phyloP scores from a whole-genome alignment of 2,888 invertebrate species.

The Steinernema scapterisci region DNA sequence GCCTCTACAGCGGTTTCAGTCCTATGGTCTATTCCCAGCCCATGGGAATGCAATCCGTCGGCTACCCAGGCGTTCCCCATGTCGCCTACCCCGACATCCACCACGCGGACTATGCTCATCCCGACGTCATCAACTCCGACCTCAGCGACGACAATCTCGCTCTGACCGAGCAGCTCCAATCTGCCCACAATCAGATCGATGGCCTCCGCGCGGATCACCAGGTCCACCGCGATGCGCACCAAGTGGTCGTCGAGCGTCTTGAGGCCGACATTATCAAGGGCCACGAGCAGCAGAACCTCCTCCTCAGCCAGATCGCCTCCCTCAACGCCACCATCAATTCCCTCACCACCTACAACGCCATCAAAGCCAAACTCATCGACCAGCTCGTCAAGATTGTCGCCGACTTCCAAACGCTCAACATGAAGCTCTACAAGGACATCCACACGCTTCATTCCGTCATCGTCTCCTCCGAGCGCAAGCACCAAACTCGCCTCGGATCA shows the following conservation, averaged over 20 bases:
- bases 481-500: not conserved
- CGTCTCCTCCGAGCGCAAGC: not conserved
- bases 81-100: no score
- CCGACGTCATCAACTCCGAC: not conserved
- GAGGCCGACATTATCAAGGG: slow-evolving; percentile 14
- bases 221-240: not conserved
- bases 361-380: not conserved
- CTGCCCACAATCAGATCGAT: not conserved
- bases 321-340: not conserved
- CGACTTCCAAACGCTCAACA: not conserved
- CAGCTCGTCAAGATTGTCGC: not conserved
- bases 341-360: not conserved
- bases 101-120: no score
- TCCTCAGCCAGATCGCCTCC: not conserved
- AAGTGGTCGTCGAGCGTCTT: slow-evolving; percentile 11
- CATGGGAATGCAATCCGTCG: not conserved
- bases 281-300: not conserved
- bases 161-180: not conserved
- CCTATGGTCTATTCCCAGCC: not conserved
- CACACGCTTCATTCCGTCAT: not conserved
- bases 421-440: not conserved
- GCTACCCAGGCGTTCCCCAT: not conserved
- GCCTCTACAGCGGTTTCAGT: not conserved
- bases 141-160: not conserved
- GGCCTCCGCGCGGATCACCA: not conserved